Base-by-base conservation (phyloP, 2,888 invertebrate species). In the Germaria angustata region DNA sequence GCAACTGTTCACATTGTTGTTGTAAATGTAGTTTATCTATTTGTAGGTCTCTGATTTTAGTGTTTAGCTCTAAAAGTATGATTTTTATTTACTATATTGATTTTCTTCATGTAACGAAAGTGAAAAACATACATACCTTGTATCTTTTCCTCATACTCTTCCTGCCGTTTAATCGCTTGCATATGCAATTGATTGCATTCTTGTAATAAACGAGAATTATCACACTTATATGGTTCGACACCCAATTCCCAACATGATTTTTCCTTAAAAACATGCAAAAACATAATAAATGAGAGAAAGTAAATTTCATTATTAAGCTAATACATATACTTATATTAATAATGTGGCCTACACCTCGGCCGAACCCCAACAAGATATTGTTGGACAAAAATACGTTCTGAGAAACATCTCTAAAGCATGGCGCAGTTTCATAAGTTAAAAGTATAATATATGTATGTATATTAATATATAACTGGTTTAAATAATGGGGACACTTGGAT, bases 161-260 rank as follows among this genome's bases (percentile, higher is more conserved):
- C 96, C 86, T 93, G 93, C 59, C 93, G 91, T 86, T 93, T 92
- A 75, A 95, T 92, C 77, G 95, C 91, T 87, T 95, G 93, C 85
- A 93, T 91, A 88, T 96, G 95, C 63, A 96, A 91, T 86, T 94
- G 92, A 91, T 95, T 96, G 88, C 95, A 95, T 91, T 96, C 95
- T 89, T 94, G 93, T 75, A 96, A 93, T 59, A 96, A 92, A 89
- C 93, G 94, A 32, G 94, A 94, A 91, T 96, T 96, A 88, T 96
- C 96, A 90, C 95, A 95, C 91, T 95, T 95, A 87, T 95, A 96
- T 0, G 96, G 96, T 89, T 96, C 96, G 44, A 94, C 93, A 85
- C 94, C 94, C 73, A 94, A 91, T 90, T 95, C 93, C 86, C 96
- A 92, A 82, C 94, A 93, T 87, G 94, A 93, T 84, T 94, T 93